Percentiles rank a stretch among this genome's conserved stretches.
Evolutionary conservation across 2,888 invertebrate species (phyloP).

Genomic region (Watsonalla cultraria): DNA sequence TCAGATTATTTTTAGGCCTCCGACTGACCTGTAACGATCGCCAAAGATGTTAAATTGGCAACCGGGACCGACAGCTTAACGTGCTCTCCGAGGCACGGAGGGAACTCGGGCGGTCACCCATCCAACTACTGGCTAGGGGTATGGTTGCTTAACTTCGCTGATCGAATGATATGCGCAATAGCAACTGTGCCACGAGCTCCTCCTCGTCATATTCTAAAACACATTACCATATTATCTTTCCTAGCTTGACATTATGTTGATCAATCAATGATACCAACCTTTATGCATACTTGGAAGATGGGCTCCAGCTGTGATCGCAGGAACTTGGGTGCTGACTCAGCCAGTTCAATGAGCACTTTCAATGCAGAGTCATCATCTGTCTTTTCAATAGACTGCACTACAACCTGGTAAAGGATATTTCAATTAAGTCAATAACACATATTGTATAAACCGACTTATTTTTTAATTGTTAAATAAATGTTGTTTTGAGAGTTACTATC

Average conservation of each 20-base stretch:
- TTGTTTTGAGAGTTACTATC: constrained; percentile 73
- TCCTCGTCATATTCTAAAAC: too few species aligned
- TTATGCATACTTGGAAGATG: constrained; percentile 79
- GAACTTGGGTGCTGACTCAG: constrained; percentile 95
- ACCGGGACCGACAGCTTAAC: too few species aligned
- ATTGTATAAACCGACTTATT: neutral
- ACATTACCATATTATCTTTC: neutral
- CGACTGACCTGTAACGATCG: too few species aligned
- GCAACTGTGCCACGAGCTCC: too few species aligned
- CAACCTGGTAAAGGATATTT: constrained; percentile 65
- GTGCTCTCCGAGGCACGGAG: too few species aligned
- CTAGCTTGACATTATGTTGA: neutral
- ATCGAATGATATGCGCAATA: too few species aligned
- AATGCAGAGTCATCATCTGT: constrained; percentile 94
- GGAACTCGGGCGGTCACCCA: too few species aligned
- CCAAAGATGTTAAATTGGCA: too few species aligned
- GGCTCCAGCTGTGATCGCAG: constrained; percentile 90
- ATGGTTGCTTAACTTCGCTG: too few species aligned
- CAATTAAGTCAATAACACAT: constrained; percentile 3
- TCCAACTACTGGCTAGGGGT: too few species aligned
- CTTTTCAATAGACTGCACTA: constrained; percentile 89
- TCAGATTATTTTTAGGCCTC: too few species aligned
- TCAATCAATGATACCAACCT: constrained; percentile 21
- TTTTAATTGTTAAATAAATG: neutral
- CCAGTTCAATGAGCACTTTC: constrained; percentile 95